Evolutionary conservation across 1,140 invertebrate genomes (phyloP).

Genomic region (Diabrotica undecimpunctata): DNA sequence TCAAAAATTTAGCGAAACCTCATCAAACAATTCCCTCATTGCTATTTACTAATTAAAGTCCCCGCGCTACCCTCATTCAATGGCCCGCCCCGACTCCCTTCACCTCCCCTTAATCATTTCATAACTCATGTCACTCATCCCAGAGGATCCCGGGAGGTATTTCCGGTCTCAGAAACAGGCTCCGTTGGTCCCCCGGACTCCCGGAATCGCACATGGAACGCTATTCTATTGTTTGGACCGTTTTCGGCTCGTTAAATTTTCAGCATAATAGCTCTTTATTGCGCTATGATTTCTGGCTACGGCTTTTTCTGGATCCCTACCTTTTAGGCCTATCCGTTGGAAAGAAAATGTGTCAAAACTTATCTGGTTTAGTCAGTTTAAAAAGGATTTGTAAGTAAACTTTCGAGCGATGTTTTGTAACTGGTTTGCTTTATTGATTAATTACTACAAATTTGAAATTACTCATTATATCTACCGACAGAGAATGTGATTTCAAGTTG

Average conservation of each 20-base stretch:
- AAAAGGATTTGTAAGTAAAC: too few species aligned
- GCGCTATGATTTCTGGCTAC: conserved; percentile 35
- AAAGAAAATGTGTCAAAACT: not conserved
- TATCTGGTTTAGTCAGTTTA: too few species aligned
- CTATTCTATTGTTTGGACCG: conserved; percentile 33
- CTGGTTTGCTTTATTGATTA: too few species aligned
- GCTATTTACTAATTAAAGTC: too few species aligned
- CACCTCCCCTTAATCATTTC: conserved; percentile 13
- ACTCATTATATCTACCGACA: too few species aligned
- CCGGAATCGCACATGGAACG: conserved; percentile 24
- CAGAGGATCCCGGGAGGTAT: conserved; percentile 3
- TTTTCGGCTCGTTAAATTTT: conserved; percentile 36
- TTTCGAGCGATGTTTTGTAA: too few species aligned
- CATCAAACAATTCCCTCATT: too few species aligned
- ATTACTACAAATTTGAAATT: too few species aligned
- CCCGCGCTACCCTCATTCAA: too few species aligned
- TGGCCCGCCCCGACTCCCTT: not conserved
- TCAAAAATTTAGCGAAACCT: too few species aligned
- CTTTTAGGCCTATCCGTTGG: not conserved
- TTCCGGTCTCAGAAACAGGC: not conserved
- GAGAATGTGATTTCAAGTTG: too few species aligned
- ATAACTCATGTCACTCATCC: conserved; percentile 31
- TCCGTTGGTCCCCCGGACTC: conserved; percentile 17
- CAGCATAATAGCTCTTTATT: conserved; percentile 37
- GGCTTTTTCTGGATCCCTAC: conserved; percentile 25